Conservation (phyloP, 2,888 invertebrate genomes). For the Mechanitis mazaeus region DNA sequence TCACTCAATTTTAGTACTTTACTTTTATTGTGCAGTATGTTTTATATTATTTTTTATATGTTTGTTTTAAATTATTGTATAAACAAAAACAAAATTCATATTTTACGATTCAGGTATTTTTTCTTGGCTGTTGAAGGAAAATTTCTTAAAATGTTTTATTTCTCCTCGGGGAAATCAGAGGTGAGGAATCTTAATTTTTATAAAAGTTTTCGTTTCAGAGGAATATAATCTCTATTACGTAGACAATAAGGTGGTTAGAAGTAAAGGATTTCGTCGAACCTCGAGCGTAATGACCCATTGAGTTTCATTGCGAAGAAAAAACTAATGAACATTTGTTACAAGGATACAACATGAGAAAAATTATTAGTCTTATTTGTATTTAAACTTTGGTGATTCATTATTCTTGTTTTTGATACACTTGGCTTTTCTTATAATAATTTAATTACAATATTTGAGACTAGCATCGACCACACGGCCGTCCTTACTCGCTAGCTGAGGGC, state of each 20-base stretch:
- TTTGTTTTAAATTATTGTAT: not conserved
- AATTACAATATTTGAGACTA: too few species aligned
- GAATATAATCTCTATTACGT: conserved; percentile 46
- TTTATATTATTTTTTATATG: too few species aligned
- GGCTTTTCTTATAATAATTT: too few species aligned
- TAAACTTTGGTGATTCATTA: too few species aligned
- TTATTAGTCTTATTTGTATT: not conserved
- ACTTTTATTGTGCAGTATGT: too few species aligned
- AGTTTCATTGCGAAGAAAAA: conserved; percentile 31
- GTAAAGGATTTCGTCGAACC: conserved; percentile 21
- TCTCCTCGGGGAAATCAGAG: conserved; percentile 70
- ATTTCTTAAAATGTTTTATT: conserved; percentile 62
- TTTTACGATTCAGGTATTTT: conserved; percentile 24
- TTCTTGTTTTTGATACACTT: too few species aligned
- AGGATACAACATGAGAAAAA: conserved; percentile 28
- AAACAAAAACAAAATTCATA: conserved; percentile 16
- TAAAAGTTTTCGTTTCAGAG: conserved; percentile 35
- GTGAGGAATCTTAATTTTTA: conserved; percentile 41
- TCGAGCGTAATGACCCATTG: conserved; percentile 43
- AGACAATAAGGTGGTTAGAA: conserved; percentile 32
- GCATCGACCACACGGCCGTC: too few species aligned
- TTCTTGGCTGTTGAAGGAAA: conserved; percentile 37
- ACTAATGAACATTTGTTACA: conserved; percentile 33
- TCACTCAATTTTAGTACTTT: not conserved
- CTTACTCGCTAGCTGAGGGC: too few species aligned